Percentiles rank a stretch among this genome's conserved stretches.
phyloP scores from a whole-genome alignment of 35 echinoderm and acorn worm genomes.

The Chiridota heheva region DNA sequence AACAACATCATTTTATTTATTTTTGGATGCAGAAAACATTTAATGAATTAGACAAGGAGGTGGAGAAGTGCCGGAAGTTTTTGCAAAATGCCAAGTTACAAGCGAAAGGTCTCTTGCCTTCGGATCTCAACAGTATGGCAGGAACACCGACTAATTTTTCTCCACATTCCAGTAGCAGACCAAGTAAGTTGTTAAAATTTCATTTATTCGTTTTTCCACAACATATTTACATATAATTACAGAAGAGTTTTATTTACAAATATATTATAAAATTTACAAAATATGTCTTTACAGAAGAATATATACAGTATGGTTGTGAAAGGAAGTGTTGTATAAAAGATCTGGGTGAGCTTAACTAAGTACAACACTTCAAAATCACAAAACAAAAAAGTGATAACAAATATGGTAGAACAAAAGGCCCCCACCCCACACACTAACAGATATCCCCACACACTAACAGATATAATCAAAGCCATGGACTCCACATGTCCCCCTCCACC shows the following conservation, averaged over 20 bases:
- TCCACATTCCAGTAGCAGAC: conserved; percentile 69
- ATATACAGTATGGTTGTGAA: neutral
- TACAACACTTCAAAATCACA: too few relatives aligned
- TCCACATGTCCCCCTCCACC: too few relatives aligned
- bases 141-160: conserved; percentile 89
- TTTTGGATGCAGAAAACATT: conserved; percentile 66
- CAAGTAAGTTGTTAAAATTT: conserved; percentile 45
- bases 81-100: conserved; percentile 86
- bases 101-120: conserved; percentile 61
- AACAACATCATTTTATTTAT: neutral
- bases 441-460: too few relatives aligned
- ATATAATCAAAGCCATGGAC: too few relatives aligned
- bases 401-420: too few relatives aligned
- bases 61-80: conserved; percentile 66
- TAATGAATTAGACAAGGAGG: conserved; percentile 80
- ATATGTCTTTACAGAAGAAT: neutral
- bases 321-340: neutral
- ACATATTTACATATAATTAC: neutral
- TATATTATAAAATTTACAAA: neutral
- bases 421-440: too few relatives aligned
- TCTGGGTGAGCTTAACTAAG: neutral
- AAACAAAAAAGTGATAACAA: too few relatives aligned
- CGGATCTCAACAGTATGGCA: conserved; percentile 45
- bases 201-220: neutral
- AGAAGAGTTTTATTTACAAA: neutral